Evolutionary conservation across 2,888 invertebrate genomes (phyloP).

Genomic region (Tenthredo livida): DNA sequence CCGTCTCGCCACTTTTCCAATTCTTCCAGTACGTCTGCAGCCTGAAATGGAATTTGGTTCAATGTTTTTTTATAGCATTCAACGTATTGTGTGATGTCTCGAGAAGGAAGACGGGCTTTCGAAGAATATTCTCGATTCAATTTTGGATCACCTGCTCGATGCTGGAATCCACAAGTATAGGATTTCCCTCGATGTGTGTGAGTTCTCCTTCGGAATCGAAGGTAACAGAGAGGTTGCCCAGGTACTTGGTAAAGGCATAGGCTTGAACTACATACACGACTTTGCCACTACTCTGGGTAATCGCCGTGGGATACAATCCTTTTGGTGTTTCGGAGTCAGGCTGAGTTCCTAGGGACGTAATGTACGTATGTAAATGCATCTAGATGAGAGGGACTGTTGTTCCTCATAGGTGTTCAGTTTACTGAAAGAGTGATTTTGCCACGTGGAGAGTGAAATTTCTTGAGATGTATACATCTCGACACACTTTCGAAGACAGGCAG

Average conservation of each 20-base stretch:
- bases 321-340: conserved; percentile 86
- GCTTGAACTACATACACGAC: conserved; percentile 92
- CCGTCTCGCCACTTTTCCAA: conserved; percentile 83
- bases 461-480: background rate
- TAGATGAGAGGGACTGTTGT: background rate
- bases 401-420: background rate
- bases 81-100: background rate
- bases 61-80: background rate
- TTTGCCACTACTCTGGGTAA: conserved; percentile 86
- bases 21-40: conserved; percentile 82
- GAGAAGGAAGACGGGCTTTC: background rate
- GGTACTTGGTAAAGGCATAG: conserved; percentile 94
- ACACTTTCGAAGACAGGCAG: background rate
- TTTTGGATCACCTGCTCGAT: conserved; percentile 80
- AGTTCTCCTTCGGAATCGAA: conserved; percentile 89
- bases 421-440: background rate
- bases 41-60: conserved; percentile 72
- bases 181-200: conserved; percentile 84
- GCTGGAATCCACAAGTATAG: conserved; percentile 85
- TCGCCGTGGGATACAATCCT: conserved; percentile 89
- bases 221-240: conserved; percentile 86
- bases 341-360: conserved; percentile 71
- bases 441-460: background rate
- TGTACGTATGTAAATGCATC: background rate
- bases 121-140: background rate